These are phyloP conservation scores for Platycheirus rosarum DNA, from an alignment of 2,888 invertebrate genomes.

Conservation along the genomic window DNA sequence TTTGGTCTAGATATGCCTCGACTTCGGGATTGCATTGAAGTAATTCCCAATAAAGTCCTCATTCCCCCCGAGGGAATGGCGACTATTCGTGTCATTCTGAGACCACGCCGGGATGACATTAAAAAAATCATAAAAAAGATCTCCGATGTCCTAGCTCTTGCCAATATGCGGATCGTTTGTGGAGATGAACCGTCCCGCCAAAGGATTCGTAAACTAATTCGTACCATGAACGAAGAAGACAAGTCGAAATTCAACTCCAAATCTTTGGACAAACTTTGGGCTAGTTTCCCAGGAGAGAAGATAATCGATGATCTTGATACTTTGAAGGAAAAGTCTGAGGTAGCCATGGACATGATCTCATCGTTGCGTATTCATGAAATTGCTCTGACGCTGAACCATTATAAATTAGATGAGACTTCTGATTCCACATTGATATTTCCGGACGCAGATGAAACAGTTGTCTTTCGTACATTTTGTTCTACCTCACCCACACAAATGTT, in stretches of 20 bases:
- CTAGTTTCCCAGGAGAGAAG: conserved; percentile 78
- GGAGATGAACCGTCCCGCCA: conserved; percentile 84
- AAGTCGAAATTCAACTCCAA: conserved; percentile 77
- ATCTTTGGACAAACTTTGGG: conserved; percentile 78
- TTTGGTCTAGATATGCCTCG: conserved; percentile 79
- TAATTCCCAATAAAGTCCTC: conserved; percentile 82
- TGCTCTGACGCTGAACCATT: conserved; percentile 80
- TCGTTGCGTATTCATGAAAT: conserved; percentile 80
- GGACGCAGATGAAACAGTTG: conserved; percentile 81
- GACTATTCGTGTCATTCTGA: conserved; percentile 82
- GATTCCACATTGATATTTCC: conserved; percentile 78
- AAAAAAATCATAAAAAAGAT: conserved; percentile 80
- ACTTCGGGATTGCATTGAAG: conserved; percentile 78
- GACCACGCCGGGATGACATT: conserved; percentile 83
- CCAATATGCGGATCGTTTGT: conserved; percentile 83
- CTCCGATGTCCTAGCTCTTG: conserved; percentile 81
- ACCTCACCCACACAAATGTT: conserved; percentile 77
- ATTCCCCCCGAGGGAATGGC: conserved; percentile 82
- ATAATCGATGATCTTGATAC: conserved; percentile 76
- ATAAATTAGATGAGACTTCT: conserved; percentile 79
- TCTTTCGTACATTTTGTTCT: conserved; percentile 80
- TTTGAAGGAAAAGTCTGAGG: conserved; percentile 78
- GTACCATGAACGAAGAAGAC: conserved; percentile 77
- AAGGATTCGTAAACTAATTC: conserved; percentile 79
- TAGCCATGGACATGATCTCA: conserved; percentile 78